Evolutionary conservation across 2,797 vertebrate genomes (phyloP), one percentile per base, ranked within the genome.

Genomic region (Sarcoramphus papa): DNA sequence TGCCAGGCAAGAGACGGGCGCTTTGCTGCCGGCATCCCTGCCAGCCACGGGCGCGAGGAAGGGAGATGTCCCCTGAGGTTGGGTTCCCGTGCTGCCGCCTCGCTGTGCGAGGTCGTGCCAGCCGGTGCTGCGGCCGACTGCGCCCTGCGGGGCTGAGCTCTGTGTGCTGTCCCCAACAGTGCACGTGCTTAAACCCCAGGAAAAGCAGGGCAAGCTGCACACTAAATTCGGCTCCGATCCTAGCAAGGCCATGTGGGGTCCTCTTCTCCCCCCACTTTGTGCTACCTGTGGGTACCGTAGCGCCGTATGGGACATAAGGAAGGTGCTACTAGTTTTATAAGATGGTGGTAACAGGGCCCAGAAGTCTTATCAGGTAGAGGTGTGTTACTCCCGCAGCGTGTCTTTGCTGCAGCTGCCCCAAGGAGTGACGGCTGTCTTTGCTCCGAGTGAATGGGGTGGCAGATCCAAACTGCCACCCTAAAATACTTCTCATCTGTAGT

Each of bases 61-160:
- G 30, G 50, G 28, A 72, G 19, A 16, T 21, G 43, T 72, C 8
- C 37, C 48, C 41, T 0, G 0, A 14, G 50, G 20, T 1, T 68
- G 35, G 31, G 60, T 16, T 90, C 37, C 14, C 2, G 0, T 14
- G 67, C 28, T 59, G 48, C 35, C 0, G 10, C 43, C 21, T 33
- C 0, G 0, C 16, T 35, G 23, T 24, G 41, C 0, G 0, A 56
- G 48, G 35, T 24, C 5, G 3, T 78, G 43, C 53, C 45, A 31
- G 25, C 0, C 0, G 2, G 31, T 14, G 33, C 35, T 45, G 63
- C 0, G 9, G 6, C 25, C 7, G 2, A 5, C 19, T 67, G 65
- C 0, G 3, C 41, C 67, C 85, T n/a, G 33, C 0, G 0, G 21
- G 37, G 12, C 67, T 27, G 60, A 90, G 41, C 24, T 35, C 54